Evolutionary conservation across 2,888 invertebrate genomes (phyloP).

Genomic region (Pammene fasciana): DNA sequence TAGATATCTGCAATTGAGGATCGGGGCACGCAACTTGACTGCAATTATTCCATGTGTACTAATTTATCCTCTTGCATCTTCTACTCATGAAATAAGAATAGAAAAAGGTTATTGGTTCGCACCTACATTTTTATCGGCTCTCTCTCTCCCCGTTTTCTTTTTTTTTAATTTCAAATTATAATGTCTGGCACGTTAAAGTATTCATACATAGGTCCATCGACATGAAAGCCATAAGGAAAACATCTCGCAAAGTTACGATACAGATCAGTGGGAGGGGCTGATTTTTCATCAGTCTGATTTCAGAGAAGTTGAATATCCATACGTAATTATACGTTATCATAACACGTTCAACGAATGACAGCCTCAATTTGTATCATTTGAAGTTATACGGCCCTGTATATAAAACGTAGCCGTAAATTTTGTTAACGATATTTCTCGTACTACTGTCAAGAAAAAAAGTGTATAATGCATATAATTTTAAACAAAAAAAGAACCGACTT

Average conservation of each 20-base stretch:
- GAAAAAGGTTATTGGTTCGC: constrained; percentile 41
- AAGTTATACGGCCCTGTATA: background rate
- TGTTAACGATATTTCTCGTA: background rate
- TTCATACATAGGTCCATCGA: background rate
- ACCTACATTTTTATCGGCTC: constrained; percentile 8
- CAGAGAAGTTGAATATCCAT: constrained; percentile 26
- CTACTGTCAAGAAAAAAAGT: background rate
- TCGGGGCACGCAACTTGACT: constrained; percentile 53
- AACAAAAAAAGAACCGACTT: too few species aligned
- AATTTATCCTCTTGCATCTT: constrained; percentile 54
- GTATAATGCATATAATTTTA: too few species aligned
- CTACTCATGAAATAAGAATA: constrained; percentile 33
- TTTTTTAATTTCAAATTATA: too few species aligned
- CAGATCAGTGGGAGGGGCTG: constrained; percentile 20
- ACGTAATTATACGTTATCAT: constrained; percentile 20
- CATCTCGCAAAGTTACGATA: constrained; percentile 11
- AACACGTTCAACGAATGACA: constrained; percentile 18
- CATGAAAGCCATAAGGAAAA: constrained; percentile 21
- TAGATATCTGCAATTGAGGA: constrained; percentile 59
- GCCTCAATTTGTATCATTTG: background rate
- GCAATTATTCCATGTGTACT: constrained; percentile 61
- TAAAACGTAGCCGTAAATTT: background rate
- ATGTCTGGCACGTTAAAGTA: too few species aligned
- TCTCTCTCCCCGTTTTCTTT: too few species aligned
- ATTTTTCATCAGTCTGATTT: constrained; percentile 25